phyloP scores from a whole-genome alignment of 35 echinoderm and acorn worm species.

The Diadema setosum region DNA sequence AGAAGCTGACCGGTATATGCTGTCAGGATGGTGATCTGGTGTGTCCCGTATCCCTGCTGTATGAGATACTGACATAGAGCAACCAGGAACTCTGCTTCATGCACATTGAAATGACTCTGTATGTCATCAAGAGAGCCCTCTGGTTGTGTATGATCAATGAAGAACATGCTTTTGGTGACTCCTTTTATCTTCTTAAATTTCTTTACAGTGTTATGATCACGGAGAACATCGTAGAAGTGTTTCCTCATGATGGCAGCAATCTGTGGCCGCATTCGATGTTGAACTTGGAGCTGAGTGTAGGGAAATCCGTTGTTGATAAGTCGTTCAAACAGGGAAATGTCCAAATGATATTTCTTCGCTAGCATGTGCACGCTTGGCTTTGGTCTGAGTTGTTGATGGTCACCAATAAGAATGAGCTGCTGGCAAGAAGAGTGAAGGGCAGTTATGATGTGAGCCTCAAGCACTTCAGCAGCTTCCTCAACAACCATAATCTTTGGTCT shows the following conservation, averaged over 20 bases:
- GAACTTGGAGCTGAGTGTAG: not conserved
- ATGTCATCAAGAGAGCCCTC: conserved; percentile 42
- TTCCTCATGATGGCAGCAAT: conserved; percentile 35
- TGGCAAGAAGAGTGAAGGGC: conserved; percentile 30
- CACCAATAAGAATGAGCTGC: conserved; percentile 62
- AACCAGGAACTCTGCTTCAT: conserved; percentile 64
- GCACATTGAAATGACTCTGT: conserved; percentile 57
- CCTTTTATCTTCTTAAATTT: conserved; percentile 33
- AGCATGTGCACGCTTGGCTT: conserved; percentile 31
- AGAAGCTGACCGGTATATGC: conserved; percentile 71
- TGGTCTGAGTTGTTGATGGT: conserved; percentile 54
- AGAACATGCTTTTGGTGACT: conserved; percentile 50
- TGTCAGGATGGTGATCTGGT: conserved; percentile 77
- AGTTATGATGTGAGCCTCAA: conserved; percentile 28
- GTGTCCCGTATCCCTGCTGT: conserved; percentile 52
- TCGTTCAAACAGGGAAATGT: conserved; percentile 51
- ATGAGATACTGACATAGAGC: conserved; percentile 70
- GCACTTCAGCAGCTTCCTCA: conserved; percentile 57
- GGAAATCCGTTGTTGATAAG: conserved; percentile 25
- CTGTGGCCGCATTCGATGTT: conserved; percentile 58
- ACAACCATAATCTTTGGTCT: conserved; percentile 40
- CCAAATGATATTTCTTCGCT: conserved; percentile 19
- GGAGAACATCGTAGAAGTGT: conserved; percentile 57
- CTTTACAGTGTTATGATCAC: conserved; percentile 35
- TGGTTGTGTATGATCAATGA: conserved; percentile 32